A percentile compares a stretch with the other conserved stretches of the same genome.
Evolutionary conservation across 64 coral and sea anemone genomes (phyloP).

Genomic region (Stylophora pistillata): DNA sequence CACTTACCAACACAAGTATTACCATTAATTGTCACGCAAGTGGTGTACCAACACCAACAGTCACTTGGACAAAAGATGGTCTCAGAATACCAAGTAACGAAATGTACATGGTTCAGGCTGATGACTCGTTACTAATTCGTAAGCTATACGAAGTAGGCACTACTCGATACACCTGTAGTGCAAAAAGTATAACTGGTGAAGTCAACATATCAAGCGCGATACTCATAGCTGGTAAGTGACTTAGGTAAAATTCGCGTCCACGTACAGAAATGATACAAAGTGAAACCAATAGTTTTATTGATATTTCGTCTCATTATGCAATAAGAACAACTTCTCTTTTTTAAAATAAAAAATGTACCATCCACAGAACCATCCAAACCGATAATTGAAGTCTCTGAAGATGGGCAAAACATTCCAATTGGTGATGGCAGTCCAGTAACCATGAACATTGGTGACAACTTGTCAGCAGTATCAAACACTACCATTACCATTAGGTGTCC

Average conservation of each 20-base stretch:
- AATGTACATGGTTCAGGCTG: neutral
- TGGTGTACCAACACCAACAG: slow-evolving; percentile 24
- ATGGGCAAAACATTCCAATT: neutral
- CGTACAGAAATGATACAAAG: too few species aligned
- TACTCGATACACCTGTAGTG: slow-evolving; percentile 52
- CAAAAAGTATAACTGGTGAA: slow-evolving; percentile 48
- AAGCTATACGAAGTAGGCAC: neutral
- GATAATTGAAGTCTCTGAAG: neutral
- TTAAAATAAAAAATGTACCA: too few species aligned
- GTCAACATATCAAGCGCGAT: slow-evolving; percentile 22
- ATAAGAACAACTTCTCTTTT: too few species aligned
- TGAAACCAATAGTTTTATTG: too few species aligned
- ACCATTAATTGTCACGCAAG: slow-evolving; percentile 16
- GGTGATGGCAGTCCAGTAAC: slow-evolving; percentile 3
- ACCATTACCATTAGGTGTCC: slow-evolving; percentile 32
- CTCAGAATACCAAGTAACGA: neutral
- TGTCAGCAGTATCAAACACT: slow-evolving; percentile 39
- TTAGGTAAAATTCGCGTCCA: too few species aligned
- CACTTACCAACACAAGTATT: slow-evolving; percentile 17
- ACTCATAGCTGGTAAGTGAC: neutral
- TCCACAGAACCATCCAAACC: neutral
- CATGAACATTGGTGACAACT: slow-evolving; percentile 41
- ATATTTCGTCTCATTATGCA: too few species aligned
- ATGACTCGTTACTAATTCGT: slow-evolving; percentile 51
- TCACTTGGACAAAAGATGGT: slow-evolving; percentile 60